These are phyloP conservation scores for Ctena decussata DNA, from an alignment of 2,888 invertebrate genomes.

Conservation along the genomic window DNA sequence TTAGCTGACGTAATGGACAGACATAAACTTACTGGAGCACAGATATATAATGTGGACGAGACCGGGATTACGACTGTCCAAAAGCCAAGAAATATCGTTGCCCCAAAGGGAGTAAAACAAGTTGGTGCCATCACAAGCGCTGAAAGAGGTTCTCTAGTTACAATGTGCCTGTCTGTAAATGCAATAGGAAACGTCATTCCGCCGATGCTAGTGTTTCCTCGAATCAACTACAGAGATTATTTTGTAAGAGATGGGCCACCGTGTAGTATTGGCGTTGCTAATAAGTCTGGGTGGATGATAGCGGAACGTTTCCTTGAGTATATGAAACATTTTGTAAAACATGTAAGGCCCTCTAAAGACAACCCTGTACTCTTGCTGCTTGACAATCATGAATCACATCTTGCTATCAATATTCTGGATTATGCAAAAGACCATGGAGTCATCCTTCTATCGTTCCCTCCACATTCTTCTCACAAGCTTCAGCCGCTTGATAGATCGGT, in stretches of 20 bases:
- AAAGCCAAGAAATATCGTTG: slow-evolving; percentile 45
- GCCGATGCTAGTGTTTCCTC: slow-evolving; percentile 54
- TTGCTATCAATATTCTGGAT: slow-evolving; percentile 66
- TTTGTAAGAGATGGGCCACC: slow-evolving; percentile 34
- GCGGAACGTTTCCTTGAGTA: slow-evolving; percentile 71
- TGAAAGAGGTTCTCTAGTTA: slow-evolving; percentile 58
- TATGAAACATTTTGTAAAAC: slow-evolving; percentile 79
- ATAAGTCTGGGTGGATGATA: slow-evolving; percentile 78
- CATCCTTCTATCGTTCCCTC: slow-evolving; percentile 84
- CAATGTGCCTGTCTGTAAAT: slow-evolving; percentile 32
- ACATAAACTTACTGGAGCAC: slow-evolving; percentile 25
- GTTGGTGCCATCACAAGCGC: slow-evolving; percentile 56
- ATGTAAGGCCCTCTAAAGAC: slow-evolving; percentile 70
- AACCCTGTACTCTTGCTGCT: slow-evolving; percentile 74
- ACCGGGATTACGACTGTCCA: slow-evolving; percentile 63
- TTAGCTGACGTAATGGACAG: slow-evolving; percentile 46
- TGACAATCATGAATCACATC: slow-evolving; percentile 82
- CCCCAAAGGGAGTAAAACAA: slow-evolving; percentile 55
- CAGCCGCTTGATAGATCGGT: slow-evolving; percentile 87
- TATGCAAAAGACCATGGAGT: slow-evolving; percentile 84
- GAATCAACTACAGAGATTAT: slow-evolving; percentile 35
- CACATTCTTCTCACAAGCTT: slow-evolving; percentile 78
- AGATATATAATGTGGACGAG: slow-evolving; percentile 62
- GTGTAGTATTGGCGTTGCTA: slow-evolving; percentile 33
- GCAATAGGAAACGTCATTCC: slow-evolving; percentile 54